phyloP scores from a whole-genome alignment of 1,140 invertebrate genomes.

The Globodera ellingtonae region DNA sequence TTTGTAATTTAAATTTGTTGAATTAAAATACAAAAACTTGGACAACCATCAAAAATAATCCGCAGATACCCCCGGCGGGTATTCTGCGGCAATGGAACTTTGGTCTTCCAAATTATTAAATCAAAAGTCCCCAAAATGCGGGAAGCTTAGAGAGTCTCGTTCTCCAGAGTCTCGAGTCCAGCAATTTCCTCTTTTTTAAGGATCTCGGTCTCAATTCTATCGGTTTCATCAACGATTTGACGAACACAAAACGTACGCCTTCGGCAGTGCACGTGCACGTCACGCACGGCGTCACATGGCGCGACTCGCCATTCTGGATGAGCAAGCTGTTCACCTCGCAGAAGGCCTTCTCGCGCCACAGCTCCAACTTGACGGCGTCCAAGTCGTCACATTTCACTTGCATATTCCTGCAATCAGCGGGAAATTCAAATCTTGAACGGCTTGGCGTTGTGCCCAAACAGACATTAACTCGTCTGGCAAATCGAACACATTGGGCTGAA shows the following conservation, averaged over 20 bases:
- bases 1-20: too few relatives aligned
- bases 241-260: conserved; percentile 32
- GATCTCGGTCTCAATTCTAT: too few relatives aligned
- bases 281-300: conserved; percentile 51
- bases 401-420: conserved; percentile 42
- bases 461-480: conserved; percentile 59
- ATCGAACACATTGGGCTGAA: conserved; percentile 60
- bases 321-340: conserved; percentile 50
- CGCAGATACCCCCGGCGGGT: too few relatives aligned
- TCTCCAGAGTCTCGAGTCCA: too few relatives aligned
- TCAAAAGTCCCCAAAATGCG: too few relatives aligned
- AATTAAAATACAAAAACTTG: too few relatives aligned
- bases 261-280: conserved; percentile 58
- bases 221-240: too few relatives aligned
- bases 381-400: conserved; percentile 47
- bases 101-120: too few relatives aligned
- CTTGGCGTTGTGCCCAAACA: background rate
- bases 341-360: conserved; percentile 52
- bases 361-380: conserved; percentile 46
- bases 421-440: conserved; percentile 31
- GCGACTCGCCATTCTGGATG: conserved; percentile 47
- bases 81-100: too few relatives aligned
- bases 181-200: too few relatives aligned
- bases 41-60: too few relatives aligned
- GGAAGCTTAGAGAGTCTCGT: too few relatives aligned